Evolutionary conservation across 2,888 invertebrate species (phyloP), one percentile per base, ranked within the genome.

Genomic region (Xylocampa areola): DNA sequence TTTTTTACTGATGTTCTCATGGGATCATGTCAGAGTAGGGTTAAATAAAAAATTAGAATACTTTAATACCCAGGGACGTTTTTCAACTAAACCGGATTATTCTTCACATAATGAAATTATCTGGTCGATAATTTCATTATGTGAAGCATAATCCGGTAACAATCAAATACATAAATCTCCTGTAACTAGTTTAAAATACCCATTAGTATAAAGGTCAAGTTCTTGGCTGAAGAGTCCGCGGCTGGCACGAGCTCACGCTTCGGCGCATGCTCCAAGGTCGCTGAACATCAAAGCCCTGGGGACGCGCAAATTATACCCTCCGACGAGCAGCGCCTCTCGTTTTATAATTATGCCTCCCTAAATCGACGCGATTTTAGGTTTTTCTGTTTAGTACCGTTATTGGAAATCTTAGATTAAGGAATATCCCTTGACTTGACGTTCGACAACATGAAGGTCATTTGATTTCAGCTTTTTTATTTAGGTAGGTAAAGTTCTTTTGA

Each of bases 201-300:
- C n/a, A n/a, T n/a, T n/a, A n/a, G 72, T 74, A 84, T 84, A 88
- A 89, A 90, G 91, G 91, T 91, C 91, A 91, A 90, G 90, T 88
- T 87, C 80, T 80, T 77, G 80, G 79, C 71, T 79, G 76, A 54
- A 71, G 73, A 76, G 75, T 73, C 67, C 62, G 70, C 68, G 57
- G 76, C 74, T 76, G 73, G 68, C 70, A 59, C 70, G 52, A 55
- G 68, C 74, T 78, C 77, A 85, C 87, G 89, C 85, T 84, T 77
- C 82, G 81, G 75, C 82, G 84, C 82, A 68, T 76, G 76, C 77
- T 77, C 76, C 89, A 87, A 89, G 91, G 91, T 86, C 90, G 84
- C 74, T 88, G 88, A 85, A 91, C 91, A 91, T 92, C 92, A 92
- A 92, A 92, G 92, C 87, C 77, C 68, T 65, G 68, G 73, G 75